phyloP scores from a whole-genome alignment of 2,113 vertebrate species.

The Pica pica region DNA sequence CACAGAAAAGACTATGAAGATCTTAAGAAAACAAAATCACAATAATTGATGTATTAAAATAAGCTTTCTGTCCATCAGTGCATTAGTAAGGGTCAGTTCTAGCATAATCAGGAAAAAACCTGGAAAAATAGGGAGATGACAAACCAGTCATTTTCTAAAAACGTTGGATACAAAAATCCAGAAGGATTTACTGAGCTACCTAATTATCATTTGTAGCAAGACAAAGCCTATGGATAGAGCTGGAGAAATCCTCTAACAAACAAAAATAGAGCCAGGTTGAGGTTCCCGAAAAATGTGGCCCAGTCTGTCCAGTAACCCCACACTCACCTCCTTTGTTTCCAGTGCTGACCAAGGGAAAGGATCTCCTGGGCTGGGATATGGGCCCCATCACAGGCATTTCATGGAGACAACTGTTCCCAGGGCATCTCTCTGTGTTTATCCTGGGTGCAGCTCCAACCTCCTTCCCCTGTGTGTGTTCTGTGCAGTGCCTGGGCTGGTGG shows the following conservation, averaged over 20 bases:
- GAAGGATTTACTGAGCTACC: background rate
- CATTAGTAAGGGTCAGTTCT: background rate
- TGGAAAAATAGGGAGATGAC: background rate
- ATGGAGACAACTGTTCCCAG: accelerated
- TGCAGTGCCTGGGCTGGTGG: background rate
- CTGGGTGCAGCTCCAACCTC: background rate
- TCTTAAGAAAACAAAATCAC: background rate
- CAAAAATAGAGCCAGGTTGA: background rate
- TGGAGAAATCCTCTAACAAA: background rate
- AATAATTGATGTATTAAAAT: background rate
- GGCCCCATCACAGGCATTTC: no score
- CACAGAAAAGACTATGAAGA: background rate
- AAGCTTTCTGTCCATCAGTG: background rate
- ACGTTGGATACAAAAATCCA: background rate
- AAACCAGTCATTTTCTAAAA: background rate
- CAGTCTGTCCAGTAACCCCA: background rate
- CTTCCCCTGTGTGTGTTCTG: no score
- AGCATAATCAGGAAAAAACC: background rate
- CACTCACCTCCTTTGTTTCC: background rate
- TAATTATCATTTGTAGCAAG: background rate
- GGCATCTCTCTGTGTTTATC: background rate
- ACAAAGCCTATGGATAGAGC: background rate
- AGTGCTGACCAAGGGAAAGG: background rate
- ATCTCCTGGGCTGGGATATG: background rate
- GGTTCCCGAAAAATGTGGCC: background rate